A percentile compares a stretch with the other conserved stretches of the same genome.
Conservation (phyloP, 2,888 invertebrate genomes). For the Nineta flava region DNA sequence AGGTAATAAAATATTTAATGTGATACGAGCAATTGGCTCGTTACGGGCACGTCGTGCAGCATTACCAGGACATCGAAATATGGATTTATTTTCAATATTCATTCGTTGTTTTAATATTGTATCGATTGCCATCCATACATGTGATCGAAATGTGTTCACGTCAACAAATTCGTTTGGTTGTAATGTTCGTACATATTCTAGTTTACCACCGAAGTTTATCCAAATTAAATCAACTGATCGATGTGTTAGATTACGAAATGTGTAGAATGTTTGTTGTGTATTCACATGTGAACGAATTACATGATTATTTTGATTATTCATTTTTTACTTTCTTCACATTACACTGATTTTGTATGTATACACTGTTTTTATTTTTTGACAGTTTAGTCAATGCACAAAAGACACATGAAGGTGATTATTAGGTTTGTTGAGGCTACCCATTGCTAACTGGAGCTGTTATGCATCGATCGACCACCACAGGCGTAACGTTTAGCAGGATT, state of each 20-base stretch:
- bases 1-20: slow-evolving; percentile 3
- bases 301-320: background rate
- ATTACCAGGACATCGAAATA: slow-evolving; percentile 1
- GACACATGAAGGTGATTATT: too few relatives aligned
- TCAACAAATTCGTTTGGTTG: slow-evolving; percentile 36
- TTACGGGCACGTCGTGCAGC: background rate
- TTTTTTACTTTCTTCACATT: background rate
- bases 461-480: too few relatives aligned
- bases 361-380: too few relatives aligned
- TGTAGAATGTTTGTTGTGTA: slow-evolving; percentile 31
- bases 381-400: too few relatives aligned
- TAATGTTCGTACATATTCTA: slow-evolving; percentile 43
- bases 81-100: slow-evolving; percentile 31
- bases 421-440: slow-evolving; percentile 16
- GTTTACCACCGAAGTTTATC: slow-evolving; percentile 56
- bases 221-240: slow-evolving; percentile 46
- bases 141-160: slow-evolving; percentile 61
- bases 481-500: too few relatives aligned
- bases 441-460: slow-evolving; percentile 2
- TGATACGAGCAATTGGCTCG: background rate
- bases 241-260: slow-evolving; percentile 43
- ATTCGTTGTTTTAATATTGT: slow-evolving; percentile 47
- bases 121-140: slow-evolving; percentile 76
- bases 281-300: slow-evolving; percentile 2
- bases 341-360: too few relatives aligned